Conservation (phyloP, 2,113 vertebrate species). For the Anseranas semipalmata region DNA sequence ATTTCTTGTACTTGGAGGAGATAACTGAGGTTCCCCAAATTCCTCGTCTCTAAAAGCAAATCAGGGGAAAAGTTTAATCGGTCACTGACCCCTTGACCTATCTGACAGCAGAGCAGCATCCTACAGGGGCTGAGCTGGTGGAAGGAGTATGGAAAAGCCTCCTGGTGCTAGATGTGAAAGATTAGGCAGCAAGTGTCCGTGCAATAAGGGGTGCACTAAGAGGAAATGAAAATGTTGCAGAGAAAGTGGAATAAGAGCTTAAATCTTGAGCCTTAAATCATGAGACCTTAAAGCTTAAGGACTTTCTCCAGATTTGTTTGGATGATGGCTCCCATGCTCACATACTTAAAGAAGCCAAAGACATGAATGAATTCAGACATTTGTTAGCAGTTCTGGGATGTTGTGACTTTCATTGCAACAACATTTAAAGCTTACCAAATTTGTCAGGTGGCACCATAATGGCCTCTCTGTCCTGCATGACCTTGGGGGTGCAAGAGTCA, state of each 20-base stretch:
- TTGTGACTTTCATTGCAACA: not conserved
- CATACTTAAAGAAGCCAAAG: not conserved
- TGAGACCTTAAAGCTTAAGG: not conserved
- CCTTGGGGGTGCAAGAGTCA: accelerated
- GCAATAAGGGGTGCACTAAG: not conserved
- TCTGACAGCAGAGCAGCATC: not conserved
- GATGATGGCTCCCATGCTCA: not conserved
- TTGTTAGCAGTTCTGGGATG: not conserved
- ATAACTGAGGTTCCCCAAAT: not conserved
- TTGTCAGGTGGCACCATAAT: not conserved
- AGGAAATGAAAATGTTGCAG: not conserved
- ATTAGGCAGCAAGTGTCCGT: not conserved
- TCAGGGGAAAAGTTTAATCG: not conserved
- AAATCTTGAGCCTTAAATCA: too few species aligned
- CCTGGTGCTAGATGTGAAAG: not conserved
- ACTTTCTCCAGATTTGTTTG: not conserved
- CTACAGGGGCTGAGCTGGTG: accelerated
- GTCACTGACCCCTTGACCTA: not conserved
- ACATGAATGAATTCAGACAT: not conserved
- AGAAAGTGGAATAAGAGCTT: not conserved
- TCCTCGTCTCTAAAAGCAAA: not conserved
- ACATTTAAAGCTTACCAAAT: not conserved
- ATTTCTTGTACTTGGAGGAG: not conserved
- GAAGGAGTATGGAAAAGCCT: not conserved
- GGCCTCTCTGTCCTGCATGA: accelerated